Base-by-base conservation (phyloP, 2,113 vertebrate species). In the Mohoua ochrocephala region DNA sequence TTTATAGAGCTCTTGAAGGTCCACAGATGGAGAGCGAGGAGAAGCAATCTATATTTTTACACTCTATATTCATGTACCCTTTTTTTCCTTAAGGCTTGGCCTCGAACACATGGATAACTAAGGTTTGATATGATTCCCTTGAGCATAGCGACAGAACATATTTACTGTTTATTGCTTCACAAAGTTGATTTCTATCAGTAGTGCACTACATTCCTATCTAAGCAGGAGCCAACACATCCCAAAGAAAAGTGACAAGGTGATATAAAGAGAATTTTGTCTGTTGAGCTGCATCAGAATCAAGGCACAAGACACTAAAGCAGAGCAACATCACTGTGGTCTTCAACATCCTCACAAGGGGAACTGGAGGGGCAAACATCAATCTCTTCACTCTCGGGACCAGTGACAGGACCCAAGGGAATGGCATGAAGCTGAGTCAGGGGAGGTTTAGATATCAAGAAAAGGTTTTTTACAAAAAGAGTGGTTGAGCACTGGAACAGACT, bases 1-100 rank as follows among this genome's bases (percentile, higher is more conserved):
- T 93, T 94, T 96, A 69, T 87, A 87, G 93, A 96, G 68, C 42
- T 92, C 54, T 78, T 83, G 54, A 93, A 82, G 52, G 85, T 68
- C 56, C 86, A 93, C 88, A 95, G 83, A 93, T 68, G 56, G 83
- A 87, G n/a, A 88, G 35, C 10, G 18, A 67, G 93, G 67, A 73
- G 52, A 83, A 65, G 30, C 39, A 93, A 92, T 78, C 87, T 78
- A 26, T 82, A 83, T 85, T 95, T 95, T 94, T 78, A 91, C 45
- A 63, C 39, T 84, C 42, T 79, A 39, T 74, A 75, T 84, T 85
- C 91, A 53, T 23, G 28, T 89, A 82, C n/a, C 15, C 24, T 85
- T 67, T 81, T 82, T 59, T 70, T 91, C 81, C 70, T 89, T 54
- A 74, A 95, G 67, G 67, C 67, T 41, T 91, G 35, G 67, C 74